A percentile compares a stretch with the other conserved stretches of the same genome.
These are phyloP conservation scores for Nasonia giraulti DNA, from an alignment of 1,140 invertebrate species.

Conservation along the genomic window DNA sequence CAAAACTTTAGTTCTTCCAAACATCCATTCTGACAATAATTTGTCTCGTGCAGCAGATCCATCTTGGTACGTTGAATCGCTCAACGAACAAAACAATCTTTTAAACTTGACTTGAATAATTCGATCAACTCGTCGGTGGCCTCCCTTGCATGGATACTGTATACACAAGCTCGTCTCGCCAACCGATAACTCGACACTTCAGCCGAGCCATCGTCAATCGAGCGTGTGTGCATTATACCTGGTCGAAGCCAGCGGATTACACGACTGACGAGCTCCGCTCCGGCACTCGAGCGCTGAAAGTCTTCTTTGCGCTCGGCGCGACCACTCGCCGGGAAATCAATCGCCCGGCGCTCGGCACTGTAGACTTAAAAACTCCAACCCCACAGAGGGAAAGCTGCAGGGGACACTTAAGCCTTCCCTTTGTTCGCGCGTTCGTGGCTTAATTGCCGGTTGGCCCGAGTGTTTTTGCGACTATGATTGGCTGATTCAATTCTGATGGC, in stretches of 20 bases:
- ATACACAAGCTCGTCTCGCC: background rate
- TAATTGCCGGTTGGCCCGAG: background rate
- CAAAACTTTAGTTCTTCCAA: no score
- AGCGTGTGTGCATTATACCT: background rate
- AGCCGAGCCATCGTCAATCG: background rate
- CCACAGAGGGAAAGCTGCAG: background rate
- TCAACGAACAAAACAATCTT: no score
- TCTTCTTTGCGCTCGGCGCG: background rate
- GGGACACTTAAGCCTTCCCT: background rate
- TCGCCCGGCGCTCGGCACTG: conserved; percentile 34
- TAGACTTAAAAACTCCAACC: background rate
- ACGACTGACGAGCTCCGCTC: background rate
- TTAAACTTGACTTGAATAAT: no score
- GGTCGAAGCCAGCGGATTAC: conserved; percentile 16
- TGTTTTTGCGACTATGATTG: background rate
- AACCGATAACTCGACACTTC: background rate
- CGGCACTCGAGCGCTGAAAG: conserved; percentile 24
- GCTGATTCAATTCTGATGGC: background rate
- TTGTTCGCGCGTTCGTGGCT: background rate
- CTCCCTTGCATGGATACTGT: no score
- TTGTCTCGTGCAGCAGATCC: no score
- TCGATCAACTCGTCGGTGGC: no score
- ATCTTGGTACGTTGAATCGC: no score
- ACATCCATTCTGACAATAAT: no score
- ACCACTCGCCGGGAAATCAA: conserved; percentile 56